phyloP scores from a whole-genome alignment of 2,797 vertebrate genomes.

The Anisognathus igniventris region DNA sequence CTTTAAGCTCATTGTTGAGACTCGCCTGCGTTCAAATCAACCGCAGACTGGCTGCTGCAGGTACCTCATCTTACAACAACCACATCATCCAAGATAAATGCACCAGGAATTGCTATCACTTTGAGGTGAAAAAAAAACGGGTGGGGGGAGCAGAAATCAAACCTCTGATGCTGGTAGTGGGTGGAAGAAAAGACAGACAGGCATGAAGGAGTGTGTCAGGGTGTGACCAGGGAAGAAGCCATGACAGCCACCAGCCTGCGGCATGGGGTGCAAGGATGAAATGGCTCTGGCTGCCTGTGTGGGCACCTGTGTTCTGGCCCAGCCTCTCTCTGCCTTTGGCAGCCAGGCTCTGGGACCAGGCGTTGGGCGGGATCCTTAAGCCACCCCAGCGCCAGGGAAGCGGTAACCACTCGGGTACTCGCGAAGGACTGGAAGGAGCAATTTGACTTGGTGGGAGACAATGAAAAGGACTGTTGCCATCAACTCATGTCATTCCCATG shows the following conservation, averaged over 20 bases:
- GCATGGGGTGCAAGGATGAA: neutral
- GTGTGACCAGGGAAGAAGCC: neutral
- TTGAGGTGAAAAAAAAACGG: constrained; percentile 55
- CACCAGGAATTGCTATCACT: constrained; percentile 80
- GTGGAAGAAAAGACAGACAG: neutral
- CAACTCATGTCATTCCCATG: neutral
- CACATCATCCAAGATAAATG: constrained; percentile 87
- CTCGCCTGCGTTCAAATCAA: constrained; percentile 90
- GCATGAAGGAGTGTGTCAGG: neutral
- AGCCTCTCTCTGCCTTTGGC: neutral
- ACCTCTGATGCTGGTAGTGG: neutral
- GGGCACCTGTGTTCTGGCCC: neutral
- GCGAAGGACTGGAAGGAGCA: neutral
- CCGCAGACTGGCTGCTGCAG: constrained; percentile 82
- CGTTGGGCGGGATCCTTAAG: rapidly evolving
- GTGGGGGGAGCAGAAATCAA: neutral
- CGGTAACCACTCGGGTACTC: rapidly evolving
- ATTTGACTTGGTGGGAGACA: neutral
- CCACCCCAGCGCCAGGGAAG: neutral
- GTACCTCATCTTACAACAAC: constrained; percentile 86
- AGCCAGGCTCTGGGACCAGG: neutral
- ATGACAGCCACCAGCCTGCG: neutral
- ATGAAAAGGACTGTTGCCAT: neutral
- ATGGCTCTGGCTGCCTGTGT: neutral
- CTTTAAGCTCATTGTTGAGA: constrained; percentile 83